Base-by-base conservation (phyloP, 2,888 invertebrate genomes). In the Physocephala rufipes region DNA sequence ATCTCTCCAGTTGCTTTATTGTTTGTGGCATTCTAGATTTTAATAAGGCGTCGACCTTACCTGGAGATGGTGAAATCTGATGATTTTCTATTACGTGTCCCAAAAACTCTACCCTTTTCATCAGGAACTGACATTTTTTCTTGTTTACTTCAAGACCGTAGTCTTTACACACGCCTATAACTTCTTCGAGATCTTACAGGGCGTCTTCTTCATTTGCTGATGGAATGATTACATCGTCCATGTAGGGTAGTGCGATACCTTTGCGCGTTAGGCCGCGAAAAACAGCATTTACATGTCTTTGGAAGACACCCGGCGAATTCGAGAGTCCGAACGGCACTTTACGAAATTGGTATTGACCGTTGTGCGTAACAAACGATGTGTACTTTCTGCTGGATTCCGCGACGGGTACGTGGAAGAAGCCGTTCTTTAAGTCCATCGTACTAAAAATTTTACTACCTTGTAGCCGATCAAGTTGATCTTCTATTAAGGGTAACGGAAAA, bases 311-410 rank as follows among this genome's bases (percentile, higher is more conserved):
- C 2, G 79, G 79, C 0, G 79, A 79, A 47, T 80, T 82, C 3
- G 73, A 75, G 4, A 84, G 64, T 2, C 86, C 86, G 78, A 86
- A 87, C 0, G 84, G 85, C 58, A 80, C 72, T 45, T 74, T 71
- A 2, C 65, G 30, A 67, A 79, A 81, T 36, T 82, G 78, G 24
- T 76, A 82, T 26, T 80, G 79, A 2, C 80, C 79, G 7, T 76
- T 76, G 2, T 78, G 78, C 36, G 1, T 26, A 9, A 5, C 26
- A 21, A 24, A 58, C n/a, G n/a, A n/a, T 0, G 82, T 84, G 28
- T 78, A 78, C 58, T 79, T 77, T 43, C 71, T 70, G 19, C 79
- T 77, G 5, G 69, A 66, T 36, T 78, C 65, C 12, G 78, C 71
- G 26, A 85, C 71, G 2, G 76, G 75, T 0, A 84, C 78, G 67